Base-by-base conservation (phyloP, 2,797 vertebrate species). In the Lindbergichthys nudifrons region DNA sequence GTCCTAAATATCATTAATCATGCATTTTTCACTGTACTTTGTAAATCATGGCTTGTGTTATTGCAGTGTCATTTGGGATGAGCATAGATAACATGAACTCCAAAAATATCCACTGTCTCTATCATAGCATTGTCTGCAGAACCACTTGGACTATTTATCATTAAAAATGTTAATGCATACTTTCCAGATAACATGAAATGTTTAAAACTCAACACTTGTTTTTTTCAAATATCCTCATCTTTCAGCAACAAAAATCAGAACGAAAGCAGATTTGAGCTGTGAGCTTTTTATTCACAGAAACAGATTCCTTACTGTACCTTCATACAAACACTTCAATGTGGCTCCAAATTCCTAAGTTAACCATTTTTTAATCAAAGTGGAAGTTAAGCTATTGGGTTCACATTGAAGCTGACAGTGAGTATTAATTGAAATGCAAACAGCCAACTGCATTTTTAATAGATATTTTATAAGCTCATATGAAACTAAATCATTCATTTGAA, bases 21-120 rank as follows among this genome's bases (percentile, higher is more conserved):
- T 26, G 26, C 65, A 52, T 64, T 62, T 32, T 73, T 42, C 21
- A 57, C 53, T 63, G 46, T 75, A 52, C 10, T 3, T 36, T 67
- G 13, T 79, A 56, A 81, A 71, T 81, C 63, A 70, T 84, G 57
- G 77, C 79, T 85, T 87, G 54, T 69, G 57, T 45, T 79, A 18
- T 57, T 52, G 74, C 5, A 10, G 13, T 57, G 13, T 19, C 16
- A 63, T n/a, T 57, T 51, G 32, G 0, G 0, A 6, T 16, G 8
- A 61, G 12, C n/a, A 47, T 14, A 45, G 16, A 36, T 30, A 14
- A 47, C 45, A 45, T 52, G n/a, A 63, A 47, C 14, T 30, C 21
- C 48, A 45, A 10, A 23, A 12, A 23, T 47, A 32, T 21, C 23
- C 16, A 21, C 15, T 6, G 19, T 19, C 8, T 23, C 46, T 21